Evolutionary conservation across 1,140 invertebrate genomes (phyloP).

Genomic region (Conus betulinus): DNA sequence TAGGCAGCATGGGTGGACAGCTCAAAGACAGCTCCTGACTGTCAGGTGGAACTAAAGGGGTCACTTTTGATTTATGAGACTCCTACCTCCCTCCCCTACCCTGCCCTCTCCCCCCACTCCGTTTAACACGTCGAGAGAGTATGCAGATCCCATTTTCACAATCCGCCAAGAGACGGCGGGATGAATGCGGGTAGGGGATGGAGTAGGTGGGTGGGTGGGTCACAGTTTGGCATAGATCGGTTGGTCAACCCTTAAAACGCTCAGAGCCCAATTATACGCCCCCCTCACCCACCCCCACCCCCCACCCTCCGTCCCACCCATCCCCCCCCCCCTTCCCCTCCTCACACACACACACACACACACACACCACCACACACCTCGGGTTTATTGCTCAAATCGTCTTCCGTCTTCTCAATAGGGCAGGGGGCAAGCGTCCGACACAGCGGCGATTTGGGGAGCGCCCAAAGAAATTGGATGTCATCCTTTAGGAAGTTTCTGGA

Average conservation of each 20-base stretch:
- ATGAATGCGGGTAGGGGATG: too few species aligned
- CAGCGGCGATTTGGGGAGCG: neutral
- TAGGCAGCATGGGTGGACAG: neutral
- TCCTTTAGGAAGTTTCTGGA: neutral
- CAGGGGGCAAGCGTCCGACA: neutral
- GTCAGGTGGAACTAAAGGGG: neutral
- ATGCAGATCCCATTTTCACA: neutral
- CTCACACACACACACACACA: too few species aligned
- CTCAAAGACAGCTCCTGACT: neutral
- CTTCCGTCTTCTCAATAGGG: neutral
- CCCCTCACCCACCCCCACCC: neutral
- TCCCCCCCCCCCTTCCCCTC: too few species aligned
- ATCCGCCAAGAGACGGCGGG: too few species aligned
- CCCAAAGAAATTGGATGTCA: neutral
- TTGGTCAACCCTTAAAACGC: too few species aligned
- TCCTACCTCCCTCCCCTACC: neutral
- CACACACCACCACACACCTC: too few species aligned
- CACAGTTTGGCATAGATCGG: neutral
- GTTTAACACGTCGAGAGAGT: neutral
- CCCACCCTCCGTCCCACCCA: neutral
- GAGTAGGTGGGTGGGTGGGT: neutral
- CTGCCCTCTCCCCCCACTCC: neutral
- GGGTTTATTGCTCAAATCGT: neutral
- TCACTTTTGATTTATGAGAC: slow-evolving; percentile 17
- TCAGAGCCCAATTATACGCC: neutral